Conservation (phyloP, 1,140 invertebrate genomes). For the Papilio polytes region DNA sequence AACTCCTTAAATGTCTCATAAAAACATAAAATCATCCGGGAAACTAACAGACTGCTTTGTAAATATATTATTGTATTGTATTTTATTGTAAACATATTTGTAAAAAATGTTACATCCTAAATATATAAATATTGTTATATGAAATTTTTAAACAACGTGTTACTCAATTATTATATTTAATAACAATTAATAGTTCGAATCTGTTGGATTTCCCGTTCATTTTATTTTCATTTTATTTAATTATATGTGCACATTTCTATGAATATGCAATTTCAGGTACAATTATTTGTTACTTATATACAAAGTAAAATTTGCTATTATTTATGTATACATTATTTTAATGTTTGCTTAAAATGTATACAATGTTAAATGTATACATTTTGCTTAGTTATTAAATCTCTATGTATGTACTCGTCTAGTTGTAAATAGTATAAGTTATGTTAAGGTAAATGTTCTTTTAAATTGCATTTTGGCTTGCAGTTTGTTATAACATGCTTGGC, state of each 20-base stretch:
- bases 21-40: constrained; percentile 42
- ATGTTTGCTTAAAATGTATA: constrained; percentile 26
- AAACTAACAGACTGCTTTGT: constrained; percentile 51
- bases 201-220: constrained; percentile 48
- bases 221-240: constrained; percentile 16
- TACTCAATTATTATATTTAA: background rate
- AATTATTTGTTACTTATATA: constrained; percentile 16
- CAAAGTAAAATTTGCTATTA: background rate
- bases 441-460: constrained; percentile 46
- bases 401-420: constrained; percentile 46
- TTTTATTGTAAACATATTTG: constrained; percentile 26
- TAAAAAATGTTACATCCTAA: constrained; percentile 6
- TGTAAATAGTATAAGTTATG: constrained; percentile 53
- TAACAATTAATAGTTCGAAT: constrained; percentile 16
- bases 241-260: constrained; percentile 7
- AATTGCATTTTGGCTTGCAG: constrained; percentile 56
- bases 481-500: constrained; percentile 57
- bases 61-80: constrained; percentile 41
- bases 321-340: constrained; percentile 33
- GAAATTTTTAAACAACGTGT: constrained; percentile 1
- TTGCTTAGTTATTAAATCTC: constrained; percentile 53
- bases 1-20: constrained; percentile 11
- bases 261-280: constrained; percentile 11
- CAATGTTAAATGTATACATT: constrained; percentile 1
- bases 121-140: constrained; percentile 26